These are phyloP conservation scores for Urocynchramus pylzowi DNA, from an alignment of 2,113 vertebrate species.

Conservation along the genomic window DNA sequence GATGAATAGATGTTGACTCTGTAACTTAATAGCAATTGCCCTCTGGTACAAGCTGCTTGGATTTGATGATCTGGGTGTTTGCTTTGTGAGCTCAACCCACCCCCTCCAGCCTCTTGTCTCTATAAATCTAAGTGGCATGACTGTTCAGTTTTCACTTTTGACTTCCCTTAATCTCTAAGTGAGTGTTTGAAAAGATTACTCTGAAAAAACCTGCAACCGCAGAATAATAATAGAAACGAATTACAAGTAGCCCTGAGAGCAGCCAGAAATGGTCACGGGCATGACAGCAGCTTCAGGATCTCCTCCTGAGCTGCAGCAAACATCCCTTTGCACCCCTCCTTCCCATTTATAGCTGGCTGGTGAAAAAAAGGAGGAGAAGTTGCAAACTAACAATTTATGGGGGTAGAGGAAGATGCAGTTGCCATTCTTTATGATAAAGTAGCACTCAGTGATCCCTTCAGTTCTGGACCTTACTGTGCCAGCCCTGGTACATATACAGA, in stretches of 20 bases:
- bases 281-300: background rate
- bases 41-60: conserved; percentile 30
- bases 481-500: background rate
- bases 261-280: background rate
- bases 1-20: conserved; percentile 68
- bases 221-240: conserved; percentile 23
- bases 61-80: conserved; percentile 57
- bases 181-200: conserved; percentile 53
- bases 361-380: background rate
- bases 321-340: background rate
- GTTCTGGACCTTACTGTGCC: background rate
- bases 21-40: conserved; percentile 62
- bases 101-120: conserved; percentile 6
- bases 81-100: conserved; percentile 48
- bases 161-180: conserved; percentile 46
- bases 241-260: conserved; percentile 9
- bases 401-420: background rate
- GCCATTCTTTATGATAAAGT: background rate
- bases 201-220: conserved; percentile 1
- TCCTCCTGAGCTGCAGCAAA: background rate
- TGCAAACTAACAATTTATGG: background rate
- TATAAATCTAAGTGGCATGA: conserved; percentile 20
- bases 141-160: conserved; percentile 57
- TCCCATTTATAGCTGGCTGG: background rate
- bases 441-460: background rate